Conservation (phyloP, 1,140 invertebrate genomes). For the Cydia amplana region DNA sequence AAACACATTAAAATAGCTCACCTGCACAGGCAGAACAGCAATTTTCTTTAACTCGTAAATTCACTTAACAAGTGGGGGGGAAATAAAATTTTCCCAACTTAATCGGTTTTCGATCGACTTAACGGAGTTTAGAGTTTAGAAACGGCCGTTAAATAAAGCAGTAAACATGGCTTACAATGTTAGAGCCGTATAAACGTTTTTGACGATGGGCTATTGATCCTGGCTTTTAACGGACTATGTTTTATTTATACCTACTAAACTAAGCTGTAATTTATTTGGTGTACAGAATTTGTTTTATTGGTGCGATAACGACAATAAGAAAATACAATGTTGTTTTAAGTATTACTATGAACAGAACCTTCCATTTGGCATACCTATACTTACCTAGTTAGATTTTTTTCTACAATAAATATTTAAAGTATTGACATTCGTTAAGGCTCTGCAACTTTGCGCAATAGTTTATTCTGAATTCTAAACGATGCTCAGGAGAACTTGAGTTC, state of each 20-base stretch:
- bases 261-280: not conserved
- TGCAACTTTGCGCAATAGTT: too few relatives aligned
- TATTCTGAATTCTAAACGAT: too few relatives aligned
- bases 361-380: too few relatives aligned
- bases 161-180: conserved; percentile 7
- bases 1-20: not conserved
- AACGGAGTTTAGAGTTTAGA: not conserved
- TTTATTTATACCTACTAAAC: not conserved
- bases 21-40: not conserved
- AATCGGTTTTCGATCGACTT: not conserved
- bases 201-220: not conserved
- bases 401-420: too few relatives aligned
- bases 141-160: not conserved
- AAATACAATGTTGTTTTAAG: too few relatives aligned
- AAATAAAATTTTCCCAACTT: conserved; percentile 4
- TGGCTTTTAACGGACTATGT: conserved; percentile 2
- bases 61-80: not conserved
- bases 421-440: too few relatives aligned
- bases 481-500: too few relatives aligned
- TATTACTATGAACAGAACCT: too few relatives aligned
- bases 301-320: too few relatives aligned
- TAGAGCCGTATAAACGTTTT: not conserved
- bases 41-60: not conserved
- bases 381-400: too few relatives aligned
- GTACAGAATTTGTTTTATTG: not conserved